These are phyloP conservation scores for Caenorhabditis panamensis DNA, from an alignment of 2,888 invertebrate genomes.

Conservation along the genomic window DNA sequence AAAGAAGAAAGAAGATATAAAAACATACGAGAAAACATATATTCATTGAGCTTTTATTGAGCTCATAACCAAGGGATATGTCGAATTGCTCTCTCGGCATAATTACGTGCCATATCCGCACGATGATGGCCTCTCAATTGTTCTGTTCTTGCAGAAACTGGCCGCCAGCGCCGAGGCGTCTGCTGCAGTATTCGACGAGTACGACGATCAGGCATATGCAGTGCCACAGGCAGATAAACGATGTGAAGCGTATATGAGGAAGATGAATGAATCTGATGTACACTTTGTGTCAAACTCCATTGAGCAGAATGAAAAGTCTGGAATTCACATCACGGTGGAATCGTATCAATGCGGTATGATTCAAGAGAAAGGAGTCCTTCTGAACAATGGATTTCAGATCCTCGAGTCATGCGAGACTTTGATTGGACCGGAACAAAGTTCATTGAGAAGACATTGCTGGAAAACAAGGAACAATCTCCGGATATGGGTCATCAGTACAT, in stretches of 20 bases:
- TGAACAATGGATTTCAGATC: conserved; percentile 65
- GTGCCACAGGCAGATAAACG: conserved; percentile 56
- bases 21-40: not conserved
- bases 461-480: conserved; percentile 65
- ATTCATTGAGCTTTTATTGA: conserved; percentile 13
- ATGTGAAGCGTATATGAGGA: conserved; percentile 59
- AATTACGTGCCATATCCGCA: conserved; percentile 41
- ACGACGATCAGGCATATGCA: conserved; percentile 58
- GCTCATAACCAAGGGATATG: conserved; percentile 27
- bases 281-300: conserved; percentile 42
- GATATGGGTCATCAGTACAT: conserved; percentile 77
- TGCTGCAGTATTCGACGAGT: conserved; percentile 42
- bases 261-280: conserved; percentile 66
- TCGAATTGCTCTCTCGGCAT: not conserved
- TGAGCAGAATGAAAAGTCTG: conserved; percentile 59
- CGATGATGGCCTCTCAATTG: not conserved
- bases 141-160: conserved; percentile 51
- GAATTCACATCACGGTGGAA: conserved; percentile 74
- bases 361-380: no score
- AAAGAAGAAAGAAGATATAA: conserved; percentile 6
- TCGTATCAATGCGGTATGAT: conserved; percentile 73
- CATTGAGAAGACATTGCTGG: conserved; percentile 70
- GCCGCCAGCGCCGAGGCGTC: conserved; percentile 54
- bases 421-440: conserved; percentile 72
- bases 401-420: conserved; percentile 75